phyloP scores from a whole-genome alignment of 2,797 vertebrate species.

The Aplochiton taeniatus region DNA sequence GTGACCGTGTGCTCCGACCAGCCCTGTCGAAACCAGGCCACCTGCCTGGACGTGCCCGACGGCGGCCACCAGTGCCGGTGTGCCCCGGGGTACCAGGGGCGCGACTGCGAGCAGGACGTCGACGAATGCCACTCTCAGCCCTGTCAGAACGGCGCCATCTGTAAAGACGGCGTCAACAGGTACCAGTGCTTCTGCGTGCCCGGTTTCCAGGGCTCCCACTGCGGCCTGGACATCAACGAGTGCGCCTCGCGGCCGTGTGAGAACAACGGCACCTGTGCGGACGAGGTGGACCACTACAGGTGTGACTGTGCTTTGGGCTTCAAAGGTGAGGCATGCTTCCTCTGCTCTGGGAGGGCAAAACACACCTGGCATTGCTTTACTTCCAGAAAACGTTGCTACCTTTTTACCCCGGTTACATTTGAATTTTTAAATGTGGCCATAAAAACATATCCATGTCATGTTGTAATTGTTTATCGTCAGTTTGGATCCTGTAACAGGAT shows the following conservation, averaged over 20 bases:
- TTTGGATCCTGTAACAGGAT: too few species aligned
- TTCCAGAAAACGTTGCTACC: too few species aligned
- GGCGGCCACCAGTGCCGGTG: slow-evolving; percentile 73
- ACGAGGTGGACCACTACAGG: slow-evolving; percentile 84
- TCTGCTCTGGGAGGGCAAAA: background rate
- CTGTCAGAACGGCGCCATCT: slow-evolving; percentile 93
- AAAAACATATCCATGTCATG: too few species aligned
- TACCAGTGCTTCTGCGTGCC: slow-evolving; percentile 94
- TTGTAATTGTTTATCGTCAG: too few species aligned
- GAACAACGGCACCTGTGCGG: slow-evolving; percentile 87
- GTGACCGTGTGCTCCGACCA: slow-evolving; percentile 65
- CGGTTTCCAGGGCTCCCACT: slow-evolving; percentile 91
- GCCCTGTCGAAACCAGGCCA: slow-evolving; percentile 80
- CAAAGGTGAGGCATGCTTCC: slow-evolving; percentile 73
- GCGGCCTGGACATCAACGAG: slow-evolving; percentile 95
- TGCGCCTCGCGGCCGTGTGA: slow-evolving; percentile 90
- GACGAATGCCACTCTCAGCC: slow-evolving; percentile 82
- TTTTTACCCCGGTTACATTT: too few species aligned
- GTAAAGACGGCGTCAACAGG: slow-evolving; percentile 71
- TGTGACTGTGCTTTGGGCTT: slow-evolving; percentile 86
- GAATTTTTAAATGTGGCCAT: too few species aligned
- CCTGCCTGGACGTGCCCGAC: slow-evolving; percentile 67
- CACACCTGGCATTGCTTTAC: background rate
- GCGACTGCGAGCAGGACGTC: slow-evolving; percentile 73
- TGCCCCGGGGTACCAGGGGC: slow-evolving; percentile 74